Evolutionary conservation across 2,888 invertebrate species (phyloP), one percentile per base, ranked within the genome.

Genomic region (Brachyptera risi): DNA sequence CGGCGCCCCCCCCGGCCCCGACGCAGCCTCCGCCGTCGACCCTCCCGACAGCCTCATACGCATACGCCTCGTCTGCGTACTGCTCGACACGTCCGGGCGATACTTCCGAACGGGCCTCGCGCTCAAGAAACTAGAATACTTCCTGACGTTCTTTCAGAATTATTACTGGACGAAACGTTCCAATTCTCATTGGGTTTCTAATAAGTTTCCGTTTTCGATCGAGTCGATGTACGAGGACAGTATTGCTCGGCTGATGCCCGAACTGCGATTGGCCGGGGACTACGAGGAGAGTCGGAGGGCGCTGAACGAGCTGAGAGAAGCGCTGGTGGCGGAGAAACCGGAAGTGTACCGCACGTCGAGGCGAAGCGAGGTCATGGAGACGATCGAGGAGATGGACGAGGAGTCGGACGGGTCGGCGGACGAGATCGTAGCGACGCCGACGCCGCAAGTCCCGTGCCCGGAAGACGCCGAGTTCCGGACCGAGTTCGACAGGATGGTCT

Each of bases 91-190:
- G 0, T 96, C 96, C 74, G 97, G 96, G 1, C 90, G 80, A 67
- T 98, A 96, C 74, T 96, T 98, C 73, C 93, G 90, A 70, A 90
- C 91, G 67, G 92, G 93, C 2, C 90, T 90, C 62, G 91, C 92
- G 69, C 95, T 92, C 73, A 87, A 83, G 68, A 85, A 93, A 69
- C 79, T 98, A 31, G 95, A 96, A 73, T 96, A 92, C 71, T 98
- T 92, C 73, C 73, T 97, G 37, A 82, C 88, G 13, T 97, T 96
- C 74, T 92, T 96, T 71, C 61, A 65, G 63, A 65, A 58, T 61
- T 69, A 66, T 58, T 69, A 90, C 73, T 95, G 93, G 92, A 90
- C 85, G 71, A 97, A 97, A 74, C 85, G 83, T 67, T 83, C 85
- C 0, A 82, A 86, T 72, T 84, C 89, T 0, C 78, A 87, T 68